phyloP scores from a whole-genome alignment of 2,888 invertebrate species.

The Platynereis dumerilii region DNA sequence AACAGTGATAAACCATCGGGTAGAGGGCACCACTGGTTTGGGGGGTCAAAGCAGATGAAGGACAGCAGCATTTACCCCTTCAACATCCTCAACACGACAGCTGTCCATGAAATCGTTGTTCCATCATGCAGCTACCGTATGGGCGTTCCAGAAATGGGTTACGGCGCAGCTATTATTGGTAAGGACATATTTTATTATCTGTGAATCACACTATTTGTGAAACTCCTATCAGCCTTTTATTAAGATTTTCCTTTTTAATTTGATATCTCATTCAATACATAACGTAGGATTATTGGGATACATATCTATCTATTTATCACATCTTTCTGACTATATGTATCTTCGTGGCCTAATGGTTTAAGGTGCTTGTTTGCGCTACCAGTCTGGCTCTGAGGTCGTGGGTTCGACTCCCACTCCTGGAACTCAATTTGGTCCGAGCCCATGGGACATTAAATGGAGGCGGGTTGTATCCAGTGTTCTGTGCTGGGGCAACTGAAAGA shows the following conservation, averaged over 20 bases:
- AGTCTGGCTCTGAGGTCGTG: too few relatives aligned
- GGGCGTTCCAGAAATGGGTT: slow-evolving; percentile 87
- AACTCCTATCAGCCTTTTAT: neutral
- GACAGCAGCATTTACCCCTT: slow-evolving; percentile 12
- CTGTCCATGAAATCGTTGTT: slow-evolving; percentile 79
- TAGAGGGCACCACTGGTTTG: neutral
- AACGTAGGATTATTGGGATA: too few relatives aligned
- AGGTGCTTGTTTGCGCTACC: too few relatives aligned
- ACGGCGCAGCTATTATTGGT: slow-evolving; percentile 52
- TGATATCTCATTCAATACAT: too few relatives aligned
- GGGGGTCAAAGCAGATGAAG: neutral
- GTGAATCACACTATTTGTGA: neutral
- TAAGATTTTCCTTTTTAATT: too few relatives aligned
- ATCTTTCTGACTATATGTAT: neutral
- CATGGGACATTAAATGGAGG: too few relatives aligned
- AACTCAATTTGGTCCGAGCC: too few relatives aligned
- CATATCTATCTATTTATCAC: neutral
- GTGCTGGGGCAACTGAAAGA: too few relatives aligned
- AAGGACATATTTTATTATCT: slow-evolving; percentile 4
- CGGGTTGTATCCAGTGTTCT: too few relatives aligned
- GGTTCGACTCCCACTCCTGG: too few relatives aligned
- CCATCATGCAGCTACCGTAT: slow-evolving; percentile 97
- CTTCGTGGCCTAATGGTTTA: too few relatives aligned
- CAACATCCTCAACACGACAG: slow-evolving; percentile 33
- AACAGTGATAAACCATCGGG: neutral